Evolutionary conservation across 2,113 vertebrate genomes (phyloP), one percentile per base, ranked within the genome.

Genomic region (Anolis sagrei): DNA sequence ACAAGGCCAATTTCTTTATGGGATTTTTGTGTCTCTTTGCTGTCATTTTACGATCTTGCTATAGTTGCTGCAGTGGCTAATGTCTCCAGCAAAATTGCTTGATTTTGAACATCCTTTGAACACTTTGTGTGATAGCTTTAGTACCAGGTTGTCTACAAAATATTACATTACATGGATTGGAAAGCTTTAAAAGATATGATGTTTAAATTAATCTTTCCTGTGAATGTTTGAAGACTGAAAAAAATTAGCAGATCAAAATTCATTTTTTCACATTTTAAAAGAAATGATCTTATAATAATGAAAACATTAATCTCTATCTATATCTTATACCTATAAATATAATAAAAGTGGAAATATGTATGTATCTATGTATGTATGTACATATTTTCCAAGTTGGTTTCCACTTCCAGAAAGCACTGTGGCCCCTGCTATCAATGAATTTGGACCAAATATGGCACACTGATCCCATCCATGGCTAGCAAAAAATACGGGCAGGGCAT

Each of bases 41-140:
- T 92, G 87, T 86, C 85, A 36, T 36, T 85, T 91, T 90, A 25
- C 69, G 91, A 66, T 23, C 86, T 91, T 76, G 21, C 4, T 10
- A 89, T 54, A 90, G 5, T 83, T 86, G 48, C 27, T 90, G 1
- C 13, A 84, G 7, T 23, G 64, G 39, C 19, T 87, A 16, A 34
- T 89, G 76, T 89, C 66, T 82, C 39, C 36, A 6, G 72, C 44
- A 88, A 80, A 93, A 34, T 90, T 21, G 86, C 25, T 78, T 68
- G 54, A 19, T 81, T 92, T 83, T 88, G 81, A 77, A 85, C 51
- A 8, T 8, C 81, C 81, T 61, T 88, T n/a, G 79, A 82, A 90
- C 58, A 82, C 49, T 77, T 19, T 88, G 88, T 54, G 62, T 82
- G 4, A 25, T 44, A 87, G 68, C 82, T 0, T 11, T 25, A 81